Percentiles rank a stretch among this genome's conserved stretches.
phyloP scores from a whole-genome alignment of 2,113 vertebrate species.

The Furnarius figulus region DNA sequence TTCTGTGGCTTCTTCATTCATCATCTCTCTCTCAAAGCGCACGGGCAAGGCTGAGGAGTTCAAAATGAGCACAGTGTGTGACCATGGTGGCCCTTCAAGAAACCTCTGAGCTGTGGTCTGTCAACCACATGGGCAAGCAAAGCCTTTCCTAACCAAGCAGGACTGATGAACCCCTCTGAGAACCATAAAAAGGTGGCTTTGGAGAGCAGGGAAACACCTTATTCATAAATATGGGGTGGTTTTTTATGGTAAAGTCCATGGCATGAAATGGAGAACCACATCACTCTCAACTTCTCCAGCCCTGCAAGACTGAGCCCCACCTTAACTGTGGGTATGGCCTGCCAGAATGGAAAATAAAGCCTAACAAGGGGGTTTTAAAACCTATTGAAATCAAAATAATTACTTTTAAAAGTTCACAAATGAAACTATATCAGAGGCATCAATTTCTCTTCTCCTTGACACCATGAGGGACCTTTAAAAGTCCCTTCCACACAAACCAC shows the following conservation, averaged over 20 bases:
- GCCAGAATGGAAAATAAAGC: neutral
- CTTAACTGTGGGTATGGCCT: neutral
- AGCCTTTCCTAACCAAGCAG: neutral
- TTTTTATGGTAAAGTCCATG: neutral
- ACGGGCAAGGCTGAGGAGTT: conserved; percentile 50
- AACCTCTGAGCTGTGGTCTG: neutral
- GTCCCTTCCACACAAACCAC: neutral
- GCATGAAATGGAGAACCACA: neutral
- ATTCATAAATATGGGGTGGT: neutral
- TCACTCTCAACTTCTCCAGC: neutral
- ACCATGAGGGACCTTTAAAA: neutral
- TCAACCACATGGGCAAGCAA: neutral
- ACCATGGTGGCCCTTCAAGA: neutral
- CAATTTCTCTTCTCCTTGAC: neutral
- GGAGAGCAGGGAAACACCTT: neutral
- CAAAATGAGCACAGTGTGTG: conserved; percentile 17
- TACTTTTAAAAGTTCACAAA: neutral
- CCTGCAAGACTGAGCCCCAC: neutral
- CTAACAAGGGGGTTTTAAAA: neutral
- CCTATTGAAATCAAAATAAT: rapidly evolving
- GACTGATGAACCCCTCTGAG: neutral
- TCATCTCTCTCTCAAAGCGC: conserved; percentile 75
- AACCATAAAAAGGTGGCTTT: neutral
- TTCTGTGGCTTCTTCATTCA: conserved; percentile 59
- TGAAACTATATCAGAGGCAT: neutral